phyloP scores from a whole-genome alignment of 1,140 invertebrate genomes.

The Aphaenogaster floridana region DNA sequence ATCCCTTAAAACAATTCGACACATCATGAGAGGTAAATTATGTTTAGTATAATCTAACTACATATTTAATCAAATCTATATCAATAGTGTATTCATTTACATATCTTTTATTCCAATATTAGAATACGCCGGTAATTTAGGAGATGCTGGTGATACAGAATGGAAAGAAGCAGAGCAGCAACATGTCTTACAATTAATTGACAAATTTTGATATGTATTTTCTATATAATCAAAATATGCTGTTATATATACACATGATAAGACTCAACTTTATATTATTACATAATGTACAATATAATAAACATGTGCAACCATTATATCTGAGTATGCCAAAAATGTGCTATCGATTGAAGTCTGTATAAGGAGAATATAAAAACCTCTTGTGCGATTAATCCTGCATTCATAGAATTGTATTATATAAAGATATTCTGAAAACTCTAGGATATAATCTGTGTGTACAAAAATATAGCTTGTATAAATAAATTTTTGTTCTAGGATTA shows the following conservation, averaged over 20 bases:
- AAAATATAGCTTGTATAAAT: no score
- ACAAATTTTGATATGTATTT: slow-evolving; percentile 93
- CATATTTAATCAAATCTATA: slow-evolving; percentile 39
- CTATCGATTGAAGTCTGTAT: neutral
- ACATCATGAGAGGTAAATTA: slow-evolving; percentile 95
- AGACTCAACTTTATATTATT: slow-evolving; percentile 34
- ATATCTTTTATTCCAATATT: slow-evolving; percentile 50
- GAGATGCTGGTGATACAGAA: slow-evolving; percentile 94
- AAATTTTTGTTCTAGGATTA: no score
- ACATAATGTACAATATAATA: slow-evolving; percentile 33
- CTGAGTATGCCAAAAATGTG: neutral
- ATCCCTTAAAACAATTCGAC: slow-evolving; percentile 97
- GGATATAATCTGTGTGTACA: no score
- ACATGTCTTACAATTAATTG: slow-evolving; percentile 96
- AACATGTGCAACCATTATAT: neutral
- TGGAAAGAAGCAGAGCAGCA: slow-evolving; percentile 96
- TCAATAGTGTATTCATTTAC: slow-evolving; percentile 44
- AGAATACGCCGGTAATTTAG: slow-evolving; percentile 98
- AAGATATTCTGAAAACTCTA: neutral
- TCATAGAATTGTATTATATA: neutral
- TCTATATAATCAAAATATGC: slow-evolving; percentile 33
- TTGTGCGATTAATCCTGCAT: neutral
- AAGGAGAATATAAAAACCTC: neutral
- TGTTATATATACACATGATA: slow-evolving; percentile 22
- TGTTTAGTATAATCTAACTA: neutral